Base-by-base conservation (phyloP, 2,797 vertebrate genomes). In the Ataeniobius toweri region DNA sequence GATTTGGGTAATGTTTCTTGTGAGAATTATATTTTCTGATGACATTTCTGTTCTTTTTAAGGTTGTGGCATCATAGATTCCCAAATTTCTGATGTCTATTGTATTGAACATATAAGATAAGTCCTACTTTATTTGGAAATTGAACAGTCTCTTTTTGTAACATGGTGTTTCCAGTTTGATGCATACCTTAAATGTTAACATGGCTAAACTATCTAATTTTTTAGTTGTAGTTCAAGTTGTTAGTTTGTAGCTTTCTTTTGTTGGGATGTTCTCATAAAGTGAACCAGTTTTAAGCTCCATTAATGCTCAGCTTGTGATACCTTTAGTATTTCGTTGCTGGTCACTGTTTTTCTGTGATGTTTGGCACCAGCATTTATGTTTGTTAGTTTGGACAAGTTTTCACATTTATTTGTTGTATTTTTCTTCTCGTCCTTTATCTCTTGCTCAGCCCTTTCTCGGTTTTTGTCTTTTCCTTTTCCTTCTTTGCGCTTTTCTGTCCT, bases 401-500 rank as follows among this genome's bases (percentile, higher is more conserved):
- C 69, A 24, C 31, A 56, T 70, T 75, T 73, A 70, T 67, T 39
- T 76, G 53, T 71, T 75, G 18, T 56, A 39, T 71, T 67, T 46
- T 83, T 31, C 39, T 63, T 18, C 55, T 59, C 26, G 16, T 1
- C 63, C 36, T 41, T 41, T 36, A 31, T 70, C 22, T 20, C 36
- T 41, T 13, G 0, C 44, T 22, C 59, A 72, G 1, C 26, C 58
- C 50, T 46, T 53, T 50, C 1, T 51, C 31, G 59, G 16, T 61
- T 6, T 44, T 26, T 48, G 41, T 56, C 6, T 71, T 16, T 18
- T 36, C 22, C 16, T 14, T 26, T 12, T 48, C 7, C 3, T 24
- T 75, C 61, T 89, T 36, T 61, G 22, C 46, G 69, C 71, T 73
- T 46, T 77, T 86, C 78, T 59, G 26, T 90, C 89, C 85, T 77